Conservation (phyloP, 2,888 invertebrate species). For the Drepanosiphum platanoidis region DNA sequence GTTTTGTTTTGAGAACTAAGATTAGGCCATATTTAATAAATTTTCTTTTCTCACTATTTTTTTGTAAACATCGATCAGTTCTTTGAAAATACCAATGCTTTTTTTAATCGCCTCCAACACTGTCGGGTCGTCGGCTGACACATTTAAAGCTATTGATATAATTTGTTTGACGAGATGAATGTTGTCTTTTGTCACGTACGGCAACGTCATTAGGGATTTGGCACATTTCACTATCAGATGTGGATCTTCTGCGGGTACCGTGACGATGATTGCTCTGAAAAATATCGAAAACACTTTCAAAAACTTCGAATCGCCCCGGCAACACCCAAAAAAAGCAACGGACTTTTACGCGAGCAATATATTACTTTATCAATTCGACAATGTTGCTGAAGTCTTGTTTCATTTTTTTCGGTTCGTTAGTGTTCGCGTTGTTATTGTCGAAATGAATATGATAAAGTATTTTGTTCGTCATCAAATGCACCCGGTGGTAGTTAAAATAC, state of each 20-base stretch:
- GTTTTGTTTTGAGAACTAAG: background rate
- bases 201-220: constrained; percentile 23
- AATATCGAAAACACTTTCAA: background rate
- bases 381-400: constrained; percentile 17
- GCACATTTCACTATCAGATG: constrained; percentile 46
- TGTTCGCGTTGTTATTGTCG: background rate
- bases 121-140: constrained; percentile 1
- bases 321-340: background rate
- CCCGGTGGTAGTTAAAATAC: constrained; percentile 36
- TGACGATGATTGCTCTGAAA: constrained; percentile 4
- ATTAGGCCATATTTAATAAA: too few species aligned
- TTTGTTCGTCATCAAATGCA: constrained; percentile 29
- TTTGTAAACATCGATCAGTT: background rate
- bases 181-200: constrained; percentile 10
- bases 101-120: constrained; percentile 25
- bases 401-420: background rate
- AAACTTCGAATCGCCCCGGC: too few species aligned
- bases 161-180: constrained; percentile 21
- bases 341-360: background rate
- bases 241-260: constrained; percentile 46
- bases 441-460: constrained; percentile 12
- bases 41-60: constrained; percentile 18
- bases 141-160: constrained; percentile 36
- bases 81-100: background rate
- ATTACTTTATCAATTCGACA: constrained; percentile 35